Conservation (phyloP, 2,113 vertebrate genomes). For the Halcyon malimbica region DNA sequence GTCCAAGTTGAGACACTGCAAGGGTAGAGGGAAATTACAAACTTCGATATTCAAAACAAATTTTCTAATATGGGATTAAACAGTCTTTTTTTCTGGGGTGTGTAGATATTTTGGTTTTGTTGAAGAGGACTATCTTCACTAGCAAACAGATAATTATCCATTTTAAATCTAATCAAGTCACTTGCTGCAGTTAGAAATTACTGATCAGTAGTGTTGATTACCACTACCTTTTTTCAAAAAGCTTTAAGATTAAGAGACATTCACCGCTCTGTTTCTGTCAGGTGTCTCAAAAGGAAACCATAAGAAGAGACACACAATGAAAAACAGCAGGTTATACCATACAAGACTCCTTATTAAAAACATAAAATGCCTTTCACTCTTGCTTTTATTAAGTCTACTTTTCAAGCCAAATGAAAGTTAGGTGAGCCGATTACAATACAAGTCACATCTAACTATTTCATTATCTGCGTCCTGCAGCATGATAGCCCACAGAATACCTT, state of each 20-base stretch:
- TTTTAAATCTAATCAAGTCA: conserved; percentile 42
- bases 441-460: conserved; percentile 83
- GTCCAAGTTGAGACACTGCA: conserved; percentile 39
- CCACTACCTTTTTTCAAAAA: conserved; percentile 58
- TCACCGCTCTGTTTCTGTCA: conserved; percentile 62
- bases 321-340: conserved; percentile 75
- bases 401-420: conserved; percentile 79
- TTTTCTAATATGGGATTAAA: conserved; percentile 37
- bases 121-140: conserved; percentile 3
- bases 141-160: background rate
- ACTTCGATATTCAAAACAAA: conserved; percentile 35
- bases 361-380: conserved; percentile 76
- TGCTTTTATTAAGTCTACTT: conserved; percentile 80
- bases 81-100: background rate
- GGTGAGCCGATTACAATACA: conserved; percentile 80
- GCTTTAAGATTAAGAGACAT: conserved; percentile 74
- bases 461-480: conserved; percentile 80
- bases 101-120: background rate
- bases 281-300: conserved; percentile 69
- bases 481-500: conserved; percentile 83
- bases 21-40: conserved; percentile 14
- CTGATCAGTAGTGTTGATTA: conserved; percentile 71
- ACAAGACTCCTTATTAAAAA: conserved; percentile 80
- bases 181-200: conserved; percentile 58
- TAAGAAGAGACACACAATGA: conserved; percentile 69